Evolutionary conservation across 2,113 vertebrate species (phyloP), one percentile per base, ranked within the genome.

Genomic region (Seriola rivoliana): DNA sequence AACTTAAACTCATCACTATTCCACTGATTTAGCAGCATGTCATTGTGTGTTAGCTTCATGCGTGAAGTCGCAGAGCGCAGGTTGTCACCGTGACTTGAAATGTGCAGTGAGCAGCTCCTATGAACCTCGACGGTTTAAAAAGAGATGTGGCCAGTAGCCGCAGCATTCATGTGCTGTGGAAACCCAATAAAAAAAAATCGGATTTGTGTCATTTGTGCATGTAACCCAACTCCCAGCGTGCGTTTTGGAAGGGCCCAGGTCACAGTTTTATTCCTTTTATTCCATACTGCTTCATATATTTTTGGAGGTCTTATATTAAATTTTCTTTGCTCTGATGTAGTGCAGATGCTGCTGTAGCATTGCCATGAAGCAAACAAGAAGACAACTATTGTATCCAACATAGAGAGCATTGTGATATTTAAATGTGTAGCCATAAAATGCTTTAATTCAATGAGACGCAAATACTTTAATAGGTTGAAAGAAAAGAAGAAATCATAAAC

Each of bases 151-250:
- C 2, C 54, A 50, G 42, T 16, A 48, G 19, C 11, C 46, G 55
- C 64, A 57, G 48, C 25, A 44, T n/a, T 23, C 9, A 60, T 44
- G 63, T 42, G 11, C 12, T 40, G 23, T 75, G 3, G 67, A 23
- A 23, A 64, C 29, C 25, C 38, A 40, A 57, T 58, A 8, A 23
- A 38, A 25, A 40, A 17, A 16, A 71, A 44, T 44, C 6, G 17
- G 74, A 32, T 57, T 17, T 69, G 6, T 69, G 36, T 55, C 29
- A 68, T 71, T 54, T 38, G 21, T 38, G 29, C 64, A 16, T 38
- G 25, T 25, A 36, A 64, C 36, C 46, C 14, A 21, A 54, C 44
- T 7, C 38, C 38, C 38, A 38, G 38, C 8, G 38, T 1, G 8
- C 38, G 9, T 42, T 42, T 11, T 42, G 40, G 8, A 36, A 29